Evolutionary conservation across 2,797 vertebrate species (phyloP).

Genomic region (Geotrypetes seraphini): DNA sequence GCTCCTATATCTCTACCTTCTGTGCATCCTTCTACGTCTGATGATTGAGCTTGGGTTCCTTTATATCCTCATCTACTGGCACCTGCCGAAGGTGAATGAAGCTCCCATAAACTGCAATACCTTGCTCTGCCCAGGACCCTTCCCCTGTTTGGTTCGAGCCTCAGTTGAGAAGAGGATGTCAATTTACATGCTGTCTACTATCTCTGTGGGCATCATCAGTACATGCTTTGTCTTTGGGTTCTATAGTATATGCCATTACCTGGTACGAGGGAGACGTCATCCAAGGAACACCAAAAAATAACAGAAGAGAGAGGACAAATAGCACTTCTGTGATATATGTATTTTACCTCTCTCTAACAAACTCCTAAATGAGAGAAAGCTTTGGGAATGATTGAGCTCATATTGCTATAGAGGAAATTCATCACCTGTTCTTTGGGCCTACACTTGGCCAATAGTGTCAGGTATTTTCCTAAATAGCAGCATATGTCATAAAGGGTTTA

Average conservation of each 20-base stretch:
- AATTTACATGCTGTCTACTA: neutral
- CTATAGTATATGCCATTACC: slow-evolving; percentile 5
- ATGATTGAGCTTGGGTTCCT: slow-evolving; percentile 16
- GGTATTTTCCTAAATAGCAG: no score
- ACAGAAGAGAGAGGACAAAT: no score
- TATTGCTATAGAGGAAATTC: no score
- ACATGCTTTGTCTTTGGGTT: slow-evolving; percentile 2
- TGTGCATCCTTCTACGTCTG: slow-evolving; percentile 17
- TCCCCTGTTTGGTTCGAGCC: slow-evolving; percentile 2
- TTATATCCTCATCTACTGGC: slow-evolving; percentile 9
- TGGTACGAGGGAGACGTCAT: neutral
- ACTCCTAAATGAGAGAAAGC: no score
- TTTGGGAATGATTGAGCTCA: no score
- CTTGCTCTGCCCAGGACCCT: neutral
- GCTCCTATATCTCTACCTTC: slow-evolving; percentile 17
- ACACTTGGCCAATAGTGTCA: no score
- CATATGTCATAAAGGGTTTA: no score
- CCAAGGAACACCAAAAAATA: no score
- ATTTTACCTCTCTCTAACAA: no score
- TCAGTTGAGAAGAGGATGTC: slow-evolving; percentile 19
- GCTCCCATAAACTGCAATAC: neutral
- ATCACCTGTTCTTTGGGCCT: no score
- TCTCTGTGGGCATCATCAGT: neutral
- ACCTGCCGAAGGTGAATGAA: slow-evolving; percentile 13
- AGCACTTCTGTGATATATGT: no score